Base-by-base conservation (phyloP, 2,797 vertebrate genomes). In the Mycteria americana region DNA sequence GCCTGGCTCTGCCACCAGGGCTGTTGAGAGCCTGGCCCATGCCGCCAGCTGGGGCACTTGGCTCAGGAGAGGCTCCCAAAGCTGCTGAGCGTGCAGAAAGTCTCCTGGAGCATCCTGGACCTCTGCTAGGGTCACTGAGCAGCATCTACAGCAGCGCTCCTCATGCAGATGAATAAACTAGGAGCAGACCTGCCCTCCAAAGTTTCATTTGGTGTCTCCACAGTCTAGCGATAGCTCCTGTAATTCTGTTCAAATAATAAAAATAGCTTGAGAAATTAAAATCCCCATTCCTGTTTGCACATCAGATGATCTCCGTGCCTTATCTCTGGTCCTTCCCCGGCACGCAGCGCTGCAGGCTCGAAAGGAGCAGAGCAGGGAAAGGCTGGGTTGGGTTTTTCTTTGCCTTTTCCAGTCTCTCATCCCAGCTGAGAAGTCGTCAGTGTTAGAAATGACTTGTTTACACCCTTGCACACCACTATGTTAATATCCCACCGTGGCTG, bases 291-390 rank as follows among this genome's bases (percentile, higher is more conserved):
- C 12, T 64, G 16, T 54, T 51, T 60, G 56, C 39, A 28, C 43
- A 35, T 68, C 30, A 18, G 12, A 11, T 41, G 25, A 35, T 35
- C 13, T 45, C 35, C 27, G n/a, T 28, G 54, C n/a, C 39, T 67
- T 37, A 10, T 27, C 39, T 46, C 43, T 48, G 27, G 24, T 57
- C 53, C 77, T 70, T 93, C 31, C 33, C n/a, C 28, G 33, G 46
- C 39, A 33, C 2, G 0, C 33, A 39, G 35, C 10, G 2, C n/a
- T 39, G 17, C 0, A 0, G 39, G 33, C 41, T 81, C 1, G 0
- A 50, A 35, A 54, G 18, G 27, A 86, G 27, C 53, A 0, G 6
- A 57, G 35, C 30, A 37, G 14, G 15, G 68, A 62, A 64, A 31
- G 39, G 39, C 48, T 43, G 48, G 2, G 18, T 23, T 75, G 68